Conservation (phyloP, 2,113 vertebrate species). For the Pristiophorus japonicus region DNA sequence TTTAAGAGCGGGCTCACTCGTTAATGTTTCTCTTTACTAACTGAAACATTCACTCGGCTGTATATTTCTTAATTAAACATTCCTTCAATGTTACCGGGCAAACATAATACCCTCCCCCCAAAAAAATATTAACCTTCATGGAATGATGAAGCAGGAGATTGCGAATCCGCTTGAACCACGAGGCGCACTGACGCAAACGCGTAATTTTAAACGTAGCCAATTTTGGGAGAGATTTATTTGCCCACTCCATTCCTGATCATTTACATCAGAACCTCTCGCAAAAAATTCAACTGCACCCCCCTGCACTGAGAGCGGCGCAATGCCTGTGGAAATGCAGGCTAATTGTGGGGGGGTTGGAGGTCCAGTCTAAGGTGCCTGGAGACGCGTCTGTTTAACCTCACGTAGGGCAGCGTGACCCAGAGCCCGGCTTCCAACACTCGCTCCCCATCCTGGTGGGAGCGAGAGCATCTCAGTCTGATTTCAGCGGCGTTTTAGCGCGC, state of each 20-base stretch:
- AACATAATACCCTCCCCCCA: not conserved
- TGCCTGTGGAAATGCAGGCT: not conserved
- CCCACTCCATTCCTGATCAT: conserved; percentile 38
- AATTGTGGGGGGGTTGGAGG: not conserved
- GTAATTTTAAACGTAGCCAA: conserved; percentile 49
- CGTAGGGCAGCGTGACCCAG: conserved; percentile 52
- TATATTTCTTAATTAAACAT: conserved; percentile 14
- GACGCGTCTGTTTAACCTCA: conserved; percentile 48
- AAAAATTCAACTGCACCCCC: not conserved
- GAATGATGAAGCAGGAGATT: conserved; percentile 40
- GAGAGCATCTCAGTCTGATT: not conserved
- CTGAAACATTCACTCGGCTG: not conserved
- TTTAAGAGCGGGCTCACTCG: not conserved
- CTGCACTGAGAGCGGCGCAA: not conserved
- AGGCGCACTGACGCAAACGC: conserved; percentile 57
- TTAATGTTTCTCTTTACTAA: not conserved
- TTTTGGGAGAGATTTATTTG: conserved; percentile 41
- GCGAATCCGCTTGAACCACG: conserved; percentile 47
- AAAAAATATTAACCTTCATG: not conserved
- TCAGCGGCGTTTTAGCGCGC: not conserved
- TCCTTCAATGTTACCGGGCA: not conserved
- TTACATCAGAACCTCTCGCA: not conserved
- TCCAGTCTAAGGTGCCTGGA: conserved; percentile 42
- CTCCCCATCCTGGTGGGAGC: conserved; percentile 5
- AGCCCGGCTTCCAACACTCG: conserved; percentile 43